Percentiles rank a stretch among this genome's conserved stretches.
Conservation (phyloP, 2,113 vertebrate species). For the Dromaius novaehollandiae region DNA sequence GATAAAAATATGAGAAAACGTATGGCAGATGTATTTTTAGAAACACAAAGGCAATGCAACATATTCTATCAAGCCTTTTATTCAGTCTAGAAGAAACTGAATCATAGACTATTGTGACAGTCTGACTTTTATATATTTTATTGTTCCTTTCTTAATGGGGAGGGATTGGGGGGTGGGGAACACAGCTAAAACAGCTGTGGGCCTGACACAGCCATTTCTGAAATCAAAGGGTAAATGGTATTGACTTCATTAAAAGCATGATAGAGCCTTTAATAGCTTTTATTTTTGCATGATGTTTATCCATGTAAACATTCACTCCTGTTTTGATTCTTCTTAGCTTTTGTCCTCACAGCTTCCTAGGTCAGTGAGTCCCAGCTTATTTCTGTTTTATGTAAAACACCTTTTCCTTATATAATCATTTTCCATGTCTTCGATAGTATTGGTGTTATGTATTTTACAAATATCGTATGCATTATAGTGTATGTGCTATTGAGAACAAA, state of each 20-base stretch:
- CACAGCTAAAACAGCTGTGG: not conserved
- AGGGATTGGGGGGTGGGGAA: not conserved
- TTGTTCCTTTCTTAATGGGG: not conserved
- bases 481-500: not conserved
- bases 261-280: not conserved
- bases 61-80: not conserved
- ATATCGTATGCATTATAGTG: not conserved
- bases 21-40: not conserved
- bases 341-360: not conserved
- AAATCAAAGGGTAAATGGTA: not conserved
- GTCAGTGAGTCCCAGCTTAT: not conserved
- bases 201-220: not conserved
- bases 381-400: not conserved
- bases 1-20: conserved; percentile 13
- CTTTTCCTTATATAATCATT: not conserved
- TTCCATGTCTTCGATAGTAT: not conserved
- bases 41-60: not conserved
- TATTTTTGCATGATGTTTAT: not conserved
- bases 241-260: not conserved
- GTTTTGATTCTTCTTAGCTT: not conserved
- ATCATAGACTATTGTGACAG: not conserved
- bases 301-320: not conserved
- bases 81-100: not conserved
- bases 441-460: not conserved
- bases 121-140: not conserved